Base-by-base conservation (phyloP, 2,797 vertebrate genomes). In the Gila robusta region DNA sequence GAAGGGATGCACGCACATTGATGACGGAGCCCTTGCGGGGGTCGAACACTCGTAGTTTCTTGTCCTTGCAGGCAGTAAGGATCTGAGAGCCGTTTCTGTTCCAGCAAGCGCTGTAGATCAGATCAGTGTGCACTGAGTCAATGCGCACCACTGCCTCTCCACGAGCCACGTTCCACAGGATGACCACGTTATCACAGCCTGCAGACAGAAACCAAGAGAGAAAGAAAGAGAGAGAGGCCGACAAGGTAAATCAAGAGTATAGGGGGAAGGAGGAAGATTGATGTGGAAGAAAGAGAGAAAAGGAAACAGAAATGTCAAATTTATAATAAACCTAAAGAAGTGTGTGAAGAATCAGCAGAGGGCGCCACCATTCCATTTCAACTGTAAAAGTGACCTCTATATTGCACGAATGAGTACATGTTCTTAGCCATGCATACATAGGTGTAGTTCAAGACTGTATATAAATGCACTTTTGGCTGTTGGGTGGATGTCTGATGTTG, bases 101-200 rank as follows among this genome's bases (percentile, higher is more conserved):
- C 97, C 97, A 98, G 93, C 93, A 94, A 88, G 94, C 96, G 2
- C 96, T 97, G 93, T 98, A 97, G 94, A 98, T 97, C 6, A 96
- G 91, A 90, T 98, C 97, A 0, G 94, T 86, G 92, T 98, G 97
- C 23, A 97, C 35, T 0, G 87, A 93, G 56, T 97, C 97, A 2
- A 98, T 94, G 41, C 95, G 94, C 89, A 97, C 89, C 87, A 93
- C 69, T 0, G 92, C 92, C 35, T 93, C 94, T 0, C 96, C 97
- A 0, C 93, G 87, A 0, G 95, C 95, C 92, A 98, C 97, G 1
- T 98, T 97, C 97, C 97, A 98, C 90, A 98, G 93, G 87, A 97
- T 96, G 86, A 98, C 86, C 77, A 97, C 94, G 5, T 98, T 98
- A 88, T 98, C 97, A 17, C 97, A 97, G 81, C 95, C 97, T 98